Base-by-base conservation (phyloP, 2,797 vertebrate species). In the Ataeniobius toweri region DNA sequence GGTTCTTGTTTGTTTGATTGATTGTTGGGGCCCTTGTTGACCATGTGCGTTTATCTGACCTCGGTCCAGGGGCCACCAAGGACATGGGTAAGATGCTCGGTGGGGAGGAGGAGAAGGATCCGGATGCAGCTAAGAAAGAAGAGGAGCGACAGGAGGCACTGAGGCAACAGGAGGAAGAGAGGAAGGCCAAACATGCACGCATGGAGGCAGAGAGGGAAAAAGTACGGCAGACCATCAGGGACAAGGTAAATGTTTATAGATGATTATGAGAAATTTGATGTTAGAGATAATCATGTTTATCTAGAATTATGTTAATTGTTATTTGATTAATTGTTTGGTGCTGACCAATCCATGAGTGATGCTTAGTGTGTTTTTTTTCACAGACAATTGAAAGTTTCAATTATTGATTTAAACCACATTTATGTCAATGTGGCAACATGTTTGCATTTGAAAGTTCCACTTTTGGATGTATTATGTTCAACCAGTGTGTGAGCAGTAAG, bases 41-140 rank as follows among this genome's bases (percentile, higher is more conserved):
- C 28, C 72, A 58, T 6, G 9, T 2, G 0, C 24, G 16, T 77
- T 46, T 82, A 31, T 44, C 0, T 81, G 16, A 56, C 36, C 71
- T 41, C 1, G 78, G 6, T 24, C 0, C 93, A 99, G 98, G 98
- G 86, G 98, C 98, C 95, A 99, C 98, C 91, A 99, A 99, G 94
- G 98, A 99, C 93, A 99, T 99, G 98, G 98, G 98, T 39, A 99
- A 99, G 94, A 99, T 99, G 98, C 93, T 99, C 75, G 98, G 98
- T 0, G 98, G 98, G 0, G 98, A 99, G 90, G 98, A 99, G 86
- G 98, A 99, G 95, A 98, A 99, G 92, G 98, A 99, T 85, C 98
- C 98, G 0, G 98, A 99, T 0, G 97, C 98, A 0, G 97, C 97
- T 93, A 98, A 99, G 92, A 99, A 99, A 85, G 98, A 99, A 84